Conservation (phyloP, 2,797 vertebrate genomes). For the Benthosema pterotum region DNA sequence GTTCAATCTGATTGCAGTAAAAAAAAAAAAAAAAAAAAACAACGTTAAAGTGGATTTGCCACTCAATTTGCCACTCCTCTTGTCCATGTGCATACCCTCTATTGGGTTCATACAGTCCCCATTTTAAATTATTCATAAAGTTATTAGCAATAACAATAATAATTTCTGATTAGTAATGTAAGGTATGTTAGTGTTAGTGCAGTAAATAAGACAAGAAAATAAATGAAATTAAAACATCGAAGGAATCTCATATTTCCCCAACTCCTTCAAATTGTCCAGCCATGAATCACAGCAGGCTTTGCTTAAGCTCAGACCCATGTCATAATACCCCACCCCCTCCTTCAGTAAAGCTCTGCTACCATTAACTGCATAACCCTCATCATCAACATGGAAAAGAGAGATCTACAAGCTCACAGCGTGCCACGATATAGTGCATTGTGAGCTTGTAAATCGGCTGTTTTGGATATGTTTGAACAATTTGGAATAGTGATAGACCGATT, state of each 20-base stretch:
- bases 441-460: too few relatives aligned
- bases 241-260: constrained; percentile 29
- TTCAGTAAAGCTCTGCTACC: constrained; percentile 1
- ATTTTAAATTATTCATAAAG: constrained; percentile 23
- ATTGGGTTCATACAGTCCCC: not conserved
- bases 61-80: too few relatives aligned
- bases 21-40: too few relatives aligned
- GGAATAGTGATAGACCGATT: too few relatives aligned
- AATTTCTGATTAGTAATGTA: constrained; percentile 41
- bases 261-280: constrained; percentile 32
- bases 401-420: too few relatives aligned
- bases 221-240: constrained; percentile 28
- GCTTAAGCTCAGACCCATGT: constrained; percentile 67
- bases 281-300: constrained; percentile 67
- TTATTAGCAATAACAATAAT: constrained; percentile 1
- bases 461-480: too few relatives aligned
- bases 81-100: not conserved
- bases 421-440: too few relatives aligned
- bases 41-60: too few relatives aligned
- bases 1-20: too few relatives aligned
- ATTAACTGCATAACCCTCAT: not conserved
- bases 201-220: constrained; percentile 54
- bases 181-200: constrained; percentile 65
- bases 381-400: not conserved
- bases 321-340: not conserved